phyloP scores from a whole-genome alignment of 2,113 vertebrate species.

The Shinisaurus crocodilurus region DNA sequence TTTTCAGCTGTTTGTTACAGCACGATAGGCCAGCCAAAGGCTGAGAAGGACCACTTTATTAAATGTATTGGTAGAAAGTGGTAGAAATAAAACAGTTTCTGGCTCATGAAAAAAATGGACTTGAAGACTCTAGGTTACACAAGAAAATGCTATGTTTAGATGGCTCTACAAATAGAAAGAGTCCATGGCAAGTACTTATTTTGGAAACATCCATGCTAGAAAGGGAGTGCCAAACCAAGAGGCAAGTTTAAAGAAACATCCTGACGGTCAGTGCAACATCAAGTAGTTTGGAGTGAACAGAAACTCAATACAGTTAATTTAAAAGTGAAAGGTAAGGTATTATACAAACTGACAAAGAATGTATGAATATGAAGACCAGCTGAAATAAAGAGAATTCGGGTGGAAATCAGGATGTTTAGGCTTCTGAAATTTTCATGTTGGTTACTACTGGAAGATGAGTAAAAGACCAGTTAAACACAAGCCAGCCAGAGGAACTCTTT shows the following conservation, averaged over 20 bases:
- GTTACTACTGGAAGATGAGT: not conserved
- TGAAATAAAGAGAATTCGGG: not conserved
- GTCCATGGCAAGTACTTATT: not conserved
- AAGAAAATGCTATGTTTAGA: not conserved
- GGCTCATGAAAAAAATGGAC: not conserved
- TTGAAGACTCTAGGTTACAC: not conserved
- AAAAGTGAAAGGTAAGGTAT: not conserved
- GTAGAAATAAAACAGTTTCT: not conserved
- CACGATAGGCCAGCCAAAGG: constrained; percentile 8
- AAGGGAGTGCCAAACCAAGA: not conserved
- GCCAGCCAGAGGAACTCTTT: constrained; percentile 3
- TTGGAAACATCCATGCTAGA: not conserved
- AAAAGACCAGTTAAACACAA: not conserved
- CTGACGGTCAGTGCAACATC: not conserved
- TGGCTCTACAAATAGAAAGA: not conserved
- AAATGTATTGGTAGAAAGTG: constrained; percentile 8
- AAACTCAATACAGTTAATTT: not conserved
- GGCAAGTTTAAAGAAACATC: not conserved
- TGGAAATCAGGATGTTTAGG: constrained; percentile 27
- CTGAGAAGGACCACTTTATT: constrained; percentile 24
- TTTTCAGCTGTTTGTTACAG: constrained; percentile 58
- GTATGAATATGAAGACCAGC: constrained; percentile 11
- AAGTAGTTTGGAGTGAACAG: not conserved
- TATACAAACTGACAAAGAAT: constrained; percentile 2
- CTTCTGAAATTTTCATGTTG: not conserved